phyloP scores from a whole-genome alignment of 1,140 invertebrate genomes.

The Mya arenaria region DNA sequence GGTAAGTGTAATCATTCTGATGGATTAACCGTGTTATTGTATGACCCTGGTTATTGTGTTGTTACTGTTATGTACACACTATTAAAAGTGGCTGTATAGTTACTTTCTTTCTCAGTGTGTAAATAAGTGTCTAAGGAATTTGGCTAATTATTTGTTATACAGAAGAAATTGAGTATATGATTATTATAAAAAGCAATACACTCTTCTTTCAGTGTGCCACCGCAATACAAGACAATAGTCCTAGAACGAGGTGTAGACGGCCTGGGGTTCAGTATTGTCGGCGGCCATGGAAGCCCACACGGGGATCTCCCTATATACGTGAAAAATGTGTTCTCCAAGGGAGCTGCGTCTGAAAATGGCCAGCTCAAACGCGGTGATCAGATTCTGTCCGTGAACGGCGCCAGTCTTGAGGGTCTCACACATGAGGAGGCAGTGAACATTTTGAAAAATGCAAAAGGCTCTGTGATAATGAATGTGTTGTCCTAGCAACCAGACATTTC shows the following conservation, averaged over 20 bases:
- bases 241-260: conserved; percentile 88
- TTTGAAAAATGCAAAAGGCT: conserved; percentile 84
- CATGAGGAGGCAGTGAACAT: conserved; percentile 85
- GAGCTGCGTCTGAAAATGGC: conserved; percentile 87
- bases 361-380: conserved; percentile 86
- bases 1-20: no score
- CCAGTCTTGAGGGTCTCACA: conserved; percentile 83
- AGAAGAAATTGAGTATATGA: no score
- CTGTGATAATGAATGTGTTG: conserved; percentile 83
- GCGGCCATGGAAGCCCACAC: conserved; percentile 88
- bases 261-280: conserved; percentile 91
- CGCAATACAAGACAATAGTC: conserved; percentile 82
- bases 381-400: conserved; percentile 84
- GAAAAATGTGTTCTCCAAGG: conserved; percentile 90
- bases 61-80: no score
- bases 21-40: no score
- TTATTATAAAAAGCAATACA: no score
- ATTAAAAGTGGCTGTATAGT: no score
- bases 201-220: conserved; percentile 67
- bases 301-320: conserved; percentile 91
- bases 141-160: no score
- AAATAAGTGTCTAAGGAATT: no score
- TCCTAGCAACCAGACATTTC: conserved; percentile 41
- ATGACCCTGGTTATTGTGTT: no score
- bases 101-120: no score